Percentiles rank a stretch among this genome's conserved stretches.
Evolutionary conservation across 2,888 invertebrate genomes (phyloP).

Genomic region (Dynastes hyllus): DNA sequence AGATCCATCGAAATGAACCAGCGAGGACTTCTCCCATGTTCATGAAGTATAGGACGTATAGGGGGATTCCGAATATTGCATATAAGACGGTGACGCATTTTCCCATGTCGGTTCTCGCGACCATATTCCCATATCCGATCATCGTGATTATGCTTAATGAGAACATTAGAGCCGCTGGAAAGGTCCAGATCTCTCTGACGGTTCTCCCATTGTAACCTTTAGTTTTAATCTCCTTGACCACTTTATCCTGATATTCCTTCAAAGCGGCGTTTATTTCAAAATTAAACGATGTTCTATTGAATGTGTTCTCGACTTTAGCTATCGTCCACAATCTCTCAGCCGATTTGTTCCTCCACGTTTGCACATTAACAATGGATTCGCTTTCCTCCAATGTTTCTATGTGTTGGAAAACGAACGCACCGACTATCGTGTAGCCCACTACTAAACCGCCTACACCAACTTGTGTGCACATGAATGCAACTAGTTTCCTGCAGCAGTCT

Average conservation of each 20-base stretch:
- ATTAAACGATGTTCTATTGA: constrained; percentile 80
- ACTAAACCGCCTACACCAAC: constrained; percentile 92
- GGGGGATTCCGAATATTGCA: constrained; percentile 90
- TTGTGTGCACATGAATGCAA: constrained; percentile 95
- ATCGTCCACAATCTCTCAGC: constrained; percentile 79
- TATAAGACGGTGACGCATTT: constrained; percentile 89
- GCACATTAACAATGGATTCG: constrained; percentile 72
- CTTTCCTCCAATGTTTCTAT: constrained; percentile 78
- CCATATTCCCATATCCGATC: constrained; percentile 93
- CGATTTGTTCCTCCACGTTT: constrained; percentile 74
- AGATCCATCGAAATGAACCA: constrained; percentile 86
- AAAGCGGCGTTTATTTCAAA: constrained; percentile 77
- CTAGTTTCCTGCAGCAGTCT: constrained; percentile 88
- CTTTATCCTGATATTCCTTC: constrained; percentile 79
- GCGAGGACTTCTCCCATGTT: constrained; percentile 93
- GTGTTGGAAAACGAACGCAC: constrained; percentile 86
- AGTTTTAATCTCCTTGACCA: constrained; percentile 78
- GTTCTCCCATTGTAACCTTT: constrained; percentile 82
- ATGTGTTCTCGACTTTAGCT: constrained; percentile 77
- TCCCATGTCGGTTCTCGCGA: constrained; percentile 83
- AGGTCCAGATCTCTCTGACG: constrained; percentile 85
- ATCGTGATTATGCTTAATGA: constrained; percentile 91
- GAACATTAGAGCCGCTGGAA: constrained; percentile 92
- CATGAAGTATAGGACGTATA: constrained; percentile 90
- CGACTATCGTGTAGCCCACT: constrained; percentile 89